Percentiles rank a stretch among this genome's conserved stretches.
Conservation (phyloP, 2,113 vertebrate genomes). For the Stegostoma tigrinum region DNA sequence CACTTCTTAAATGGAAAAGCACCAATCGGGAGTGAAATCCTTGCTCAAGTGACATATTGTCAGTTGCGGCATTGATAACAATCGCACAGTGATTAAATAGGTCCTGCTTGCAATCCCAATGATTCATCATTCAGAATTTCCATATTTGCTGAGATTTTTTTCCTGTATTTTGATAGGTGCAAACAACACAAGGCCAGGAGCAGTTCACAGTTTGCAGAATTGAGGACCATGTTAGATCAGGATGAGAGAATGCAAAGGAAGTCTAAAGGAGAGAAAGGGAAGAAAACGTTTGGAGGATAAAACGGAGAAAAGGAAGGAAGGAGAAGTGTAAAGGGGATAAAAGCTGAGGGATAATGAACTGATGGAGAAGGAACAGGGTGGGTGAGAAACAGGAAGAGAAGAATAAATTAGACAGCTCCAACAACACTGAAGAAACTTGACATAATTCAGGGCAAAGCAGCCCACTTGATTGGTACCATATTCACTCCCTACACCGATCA, state of each 20-base stretch:
- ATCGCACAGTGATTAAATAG: background rate
- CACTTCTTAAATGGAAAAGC: background rate
- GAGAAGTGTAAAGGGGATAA: background rate
- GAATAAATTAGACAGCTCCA: background rate
- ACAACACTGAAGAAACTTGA: no score
- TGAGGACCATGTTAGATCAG: background rate
- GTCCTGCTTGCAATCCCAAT: background rate
- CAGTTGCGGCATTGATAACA: background rate
- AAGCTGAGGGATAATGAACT: background rate
- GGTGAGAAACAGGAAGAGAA: background rate
- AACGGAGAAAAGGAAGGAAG: background rate
- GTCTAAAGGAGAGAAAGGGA: background rate
- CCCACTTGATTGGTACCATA: no score
- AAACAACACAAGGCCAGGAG: background rate
- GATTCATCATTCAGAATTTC: background rate
- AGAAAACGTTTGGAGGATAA: background rate
- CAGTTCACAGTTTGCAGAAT: background rate
- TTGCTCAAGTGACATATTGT: slow-evolving; percentile 8
- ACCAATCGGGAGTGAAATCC: background rate
- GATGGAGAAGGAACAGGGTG: background rate
- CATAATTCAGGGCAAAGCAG: no score
- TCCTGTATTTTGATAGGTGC: background rate
- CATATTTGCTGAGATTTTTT: background rate
- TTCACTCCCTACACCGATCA: no score
- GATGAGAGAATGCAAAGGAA: background rate